phyloP scores from a whole-genome alignment of 2,888 invertebrate genomes.

The Scaptomyza flava region DNA sequence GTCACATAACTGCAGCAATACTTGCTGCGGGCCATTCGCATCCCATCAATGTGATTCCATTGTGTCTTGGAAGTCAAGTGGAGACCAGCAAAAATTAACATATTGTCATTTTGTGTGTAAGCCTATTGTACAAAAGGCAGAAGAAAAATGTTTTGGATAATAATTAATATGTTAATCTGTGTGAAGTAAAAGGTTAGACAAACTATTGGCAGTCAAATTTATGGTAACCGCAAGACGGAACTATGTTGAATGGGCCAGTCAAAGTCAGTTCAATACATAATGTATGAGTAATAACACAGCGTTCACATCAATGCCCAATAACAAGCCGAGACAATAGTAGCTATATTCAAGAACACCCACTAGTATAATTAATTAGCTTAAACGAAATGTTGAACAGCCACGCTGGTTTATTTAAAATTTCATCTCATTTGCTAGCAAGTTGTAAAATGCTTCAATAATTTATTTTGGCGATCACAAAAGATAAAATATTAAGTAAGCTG shows the following conservation, averaged over 20 bases:
- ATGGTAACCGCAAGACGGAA: constrained; percentile 77
- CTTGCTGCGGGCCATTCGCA: constrained; percentile 59
- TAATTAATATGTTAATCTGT: constrained; percentile 79
- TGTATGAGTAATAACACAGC: constrained; percentile 74
- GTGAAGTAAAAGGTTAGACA: constrained; percentile 81
- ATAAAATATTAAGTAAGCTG: not conserved
- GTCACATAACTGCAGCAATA: constrained; percentile 51
- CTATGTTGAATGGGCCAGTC: constrained; percentile 48
- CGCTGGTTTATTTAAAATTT: constrained; percentile 42
- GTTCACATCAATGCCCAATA: constrained; percentile 53
- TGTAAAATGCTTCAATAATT: constrained; percentile 8
- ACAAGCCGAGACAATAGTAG: constrained; percentile 49
- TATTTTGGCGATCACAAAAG: not conserved
- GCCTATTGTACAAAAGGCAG: constrained; percentile 40
- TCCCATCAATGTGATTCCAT: constrained; percentile 51
- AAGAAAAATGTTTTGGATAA: constrained; percentile 65
- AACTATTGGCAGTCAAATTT: constrained; percentile 77
- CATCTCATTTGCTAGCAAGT: constrained; percentile 30
- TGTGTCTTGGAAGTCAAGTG: constrained; percentile 43
- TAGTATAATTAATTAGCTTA: constrained; percentile 65
- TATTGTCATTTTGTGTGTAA: constrained; percentile 39
- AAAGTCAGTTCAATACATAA: constrained; percentile 58
- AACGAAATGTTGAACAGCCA: constrained; percentile 29
- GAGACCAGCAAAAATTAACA: constrained; percentile 66
- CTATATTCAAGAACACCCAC: constrained; percentile 78